Evolutionary conservation across 2,888 invertebrate genomes (phyloP).

Genomic region (Dexiosoma caninum): DNA sequence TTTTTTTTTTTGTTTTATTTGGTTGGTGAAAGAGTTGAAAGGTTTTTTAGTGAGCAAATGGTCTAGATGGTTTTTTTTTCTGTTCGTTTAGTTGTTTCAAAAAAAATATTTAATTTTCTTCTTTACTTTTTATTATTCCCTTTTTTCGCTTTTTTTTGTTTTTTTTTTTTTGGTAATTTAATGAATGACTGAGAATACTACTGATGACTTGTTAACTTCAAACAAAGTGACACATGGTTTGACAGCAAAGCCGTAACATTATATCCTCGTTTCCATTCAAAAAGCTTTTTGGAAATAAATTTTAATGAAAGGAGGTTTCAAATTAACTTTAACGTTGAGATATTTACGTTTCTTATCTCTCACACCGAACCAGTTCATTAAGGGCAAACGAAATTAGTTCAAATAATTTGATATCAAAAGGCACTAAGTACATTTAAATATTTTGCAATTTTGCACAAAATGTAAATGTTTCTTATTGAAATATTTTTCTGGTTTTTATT

Average conservation of each 20-base stretch:
- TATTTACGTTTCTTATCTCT: background rate
- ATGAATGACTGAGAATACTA: conserved; percentile 47
- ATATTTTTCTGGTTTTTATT: background rate
- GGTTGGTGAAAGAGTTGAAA: conserved; percentile 18
- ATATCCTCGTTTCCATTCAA: background rate
- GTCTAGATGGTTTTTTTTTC: conserved; percentile 19
- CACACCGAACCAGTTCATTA: background rate
- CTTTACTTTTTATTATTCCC: background rate
- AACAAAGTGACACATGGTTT: conserved; percentile 60
- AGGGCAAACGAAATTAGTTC: background rate
- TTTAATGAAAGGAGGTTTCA: conserved; percentile 47
- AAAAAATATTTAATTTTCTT: conserved; percentile 45
- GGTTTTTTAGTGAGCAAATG: conserved; percentile 35
- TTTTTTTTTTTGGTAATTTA: conserved; percentile 32
- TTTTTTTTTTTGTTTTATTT: background rate
- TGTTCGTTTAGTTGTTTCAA: background rate
- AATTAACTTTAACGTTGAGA: conserved; percentile 8
- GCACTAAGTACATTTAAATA: too few species aligned
- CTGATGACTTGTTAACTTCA: conserved; percentile 60
- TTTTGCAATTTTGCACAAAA: too few species aligned
- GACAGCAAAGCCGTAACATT: conserved; percentile 52
- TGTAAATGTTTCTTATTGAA: background rate
- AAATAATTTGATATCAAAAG: too few species aligned
- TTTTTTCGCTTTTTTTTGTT: too few species aligned
- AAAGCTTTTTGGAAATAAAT: background rate